Percentiles rank a stretch among this genome's conserved stretches.
phyloP scores from a whole-genome alignment of 2,888 invertebrate species.

The Agonopterix subpropinquella region DNA sequence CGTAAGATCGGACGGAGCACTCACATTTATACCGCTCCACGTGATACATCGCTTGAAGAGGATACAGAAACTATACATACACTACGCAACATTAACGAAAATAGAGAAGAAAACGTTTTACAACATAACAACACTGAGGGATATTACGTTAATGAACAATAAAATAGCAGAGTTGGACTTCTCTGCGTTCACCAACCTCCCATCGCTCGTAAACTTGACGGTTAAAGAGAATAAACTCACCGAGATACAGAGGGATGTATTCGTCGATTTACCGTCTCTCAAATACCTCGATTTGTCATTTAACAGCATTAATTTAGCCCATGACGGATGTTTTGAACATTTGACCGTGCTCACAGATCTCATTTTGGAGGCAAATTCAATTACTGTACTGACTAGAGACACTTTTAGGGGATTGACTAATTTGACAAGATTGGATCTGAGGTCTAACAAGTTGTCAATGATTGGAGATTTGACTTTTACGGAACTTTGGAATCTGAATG shows the following conservation, averaged over 20 bases:
- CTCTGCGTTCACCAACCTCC: constrained; percentile 84
- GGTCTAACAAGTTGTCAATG: constrained; percentile 84
- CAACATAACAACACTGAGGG: constrained; percentile 81
- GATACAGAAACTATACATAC: constrained; percentile 80
- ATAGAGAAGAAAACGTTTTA: constrained; percentile 84
- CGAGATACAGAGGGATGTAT: constrained; percentile 84
- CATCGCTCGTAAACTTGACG: constrained; percentile 80
- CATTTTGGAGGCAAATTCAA: constrained; percentile 85
- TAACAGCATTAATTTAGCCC: constrained; percentile 89
- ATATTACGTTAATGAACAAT: constrained; percentile 82
- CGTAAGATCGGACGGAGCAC: constrained; percentile 80
- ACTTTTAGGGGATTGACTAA: constrained; percentile 85
- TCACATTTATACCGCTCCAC: constrained; percentile 82
- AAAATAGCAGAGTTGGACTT: constrained; percentile 81
- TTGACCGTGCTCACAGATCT: constrained; percentile 84
- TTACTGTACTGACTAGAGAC: constrained; percentile 84
- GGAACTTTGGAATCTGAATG: constrained; percentile 84
- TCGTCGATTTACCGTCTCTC: constrained; percentile 83
- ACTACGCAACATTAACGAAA: constrained; percentile 82
- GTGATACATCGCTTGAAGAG: constrained; percentile 79
- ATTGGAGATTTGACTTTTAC: constrained; percentile 87
- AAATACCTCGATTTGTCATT: constrained; percentile 87
- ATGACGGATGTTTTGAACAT: constrained; percentile 89
- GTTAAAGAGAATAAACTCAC: constrained; percentile 86
- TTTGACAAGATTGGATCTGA: constrained; percentile 83